phyloP scores from a whole-genome alignment of 2,113 vertebrate species.

The Pseudorectes ferrugineus region DNA sequence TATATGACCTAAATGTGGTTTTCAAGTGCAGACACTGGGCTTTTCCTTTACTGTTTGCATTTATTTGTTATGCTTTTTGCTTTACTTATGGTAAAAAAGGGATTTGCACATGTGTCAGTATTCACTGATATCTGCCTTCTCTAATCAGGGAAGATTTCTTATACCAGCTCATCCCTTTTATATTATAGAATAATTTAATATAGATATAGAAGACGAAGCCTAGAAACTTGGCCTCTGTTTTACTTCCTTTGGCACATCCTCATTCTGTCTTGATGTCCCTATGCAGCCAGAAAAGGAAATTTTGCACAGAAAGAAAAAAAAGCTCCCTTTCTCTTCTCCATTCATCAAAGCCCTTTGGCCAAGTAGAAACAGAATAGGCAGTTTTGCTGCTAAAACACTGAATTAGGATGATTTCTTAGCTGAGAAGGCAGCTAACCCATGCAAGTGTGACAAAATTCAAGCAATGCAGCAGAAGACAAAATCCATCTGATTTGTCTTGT shows the following conservation, averaged over 20 bases:
- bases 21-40: background rate
- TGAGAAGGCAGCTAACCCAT: background rate
- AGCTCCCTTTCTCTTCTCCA: background rate
- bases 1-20: conserved; percentile 32
- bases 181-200: background rate
- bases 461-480: background rate
- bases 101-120: background rate
- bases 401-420: background rate
- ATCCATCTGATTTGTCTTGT: background rate
- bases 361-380: background rate
- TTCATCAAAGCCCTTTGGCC: background rate
- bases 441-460: background rate
- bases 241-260: background rate
- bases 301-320: background rate
- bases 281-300: background rate
- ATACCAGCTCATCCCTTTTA: background rate
- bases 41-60: background rate
- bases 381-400: background rate
- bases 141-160: background rate
- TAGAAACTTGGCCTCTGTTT: background rate
- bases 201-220: background rate
- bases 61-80: background rate
- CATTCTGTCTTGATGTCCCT: background rate
- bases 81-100: background rate
- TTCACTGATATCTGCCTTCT: background rate